Conservation (phyloP, 2,888 invertebrate genomes). For the Eilema sororculum region DNA sequence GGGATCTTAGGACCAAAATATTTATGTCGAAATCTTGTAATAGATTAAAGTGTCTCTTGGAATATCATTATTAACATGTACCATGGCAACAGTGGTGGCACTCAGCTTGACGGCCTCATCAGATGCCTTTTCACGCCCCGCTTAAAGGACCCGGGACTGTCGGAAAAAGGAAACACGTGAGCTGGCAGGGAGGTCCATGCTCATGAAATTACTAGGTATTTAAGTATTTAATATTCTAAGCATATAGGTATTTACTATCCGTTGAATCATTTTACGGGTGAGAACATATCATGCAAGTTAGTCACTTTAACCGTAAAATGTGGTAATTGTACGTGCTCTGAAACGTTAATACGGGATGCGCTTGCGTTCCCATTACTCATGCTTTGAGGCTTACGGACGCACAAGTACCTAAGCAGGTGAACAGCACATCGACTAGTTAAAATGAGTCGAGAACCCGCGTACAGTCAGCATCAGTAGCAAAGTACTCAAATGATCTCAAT, state of each 20-base stretch:
- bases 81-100: no score
- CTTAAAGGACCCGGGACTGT: no score
- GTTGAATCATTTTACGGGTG: conserved; percentile 16
- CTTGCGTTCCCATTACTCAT: conserved; percentile 1
- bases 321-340: conserved; percentile 18
- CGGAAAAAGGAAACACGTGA: no score
- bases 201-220: neutral
- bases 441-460: neutral
- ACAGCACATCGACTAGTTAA: neutral
- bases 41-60: no score
- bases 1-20: no score
- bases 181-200: no score
- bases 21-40: no score
- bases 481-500: no score
- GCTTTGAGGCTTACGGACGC: neutral
- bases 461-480: no score
- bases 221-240: neutral
- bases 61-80: no score
- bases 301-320: conserved; percentile 21
- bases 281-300: conserved; percentile 18
- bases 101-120: no score
- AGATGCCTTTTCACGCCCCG: no score
- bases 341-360: conserved; percentile 8
- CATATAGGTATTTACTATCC: neutral
- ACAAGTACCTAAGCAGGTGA: neutral